Percentiles rank a stretch among this genome's conserved stretches.
Conservation (phyloP, 2,797 vertebrate genomes). For the Fistularia commersonii region DNA sequence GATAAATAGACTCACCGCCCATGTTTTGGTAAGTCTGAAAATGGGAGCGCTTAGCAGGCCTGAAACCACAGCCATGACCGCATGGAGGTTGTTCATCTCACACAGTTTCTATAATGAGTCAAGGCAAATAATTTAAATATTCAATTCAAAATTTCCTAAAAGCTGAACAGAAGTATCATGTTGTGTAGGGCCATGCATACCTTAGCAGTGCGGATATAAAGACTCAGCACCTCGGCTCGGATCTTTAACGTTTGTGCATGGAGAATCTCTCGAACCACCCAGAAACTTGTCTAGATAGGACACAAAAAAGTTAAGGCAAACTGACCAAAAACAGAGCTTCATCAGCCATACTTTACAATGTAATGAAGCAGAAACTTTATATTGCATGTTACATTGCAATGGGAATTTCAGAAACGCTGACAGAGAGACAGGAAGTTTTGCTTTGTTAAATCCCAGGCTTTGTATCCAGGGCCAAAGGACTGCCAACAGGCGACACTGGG, state of each 20-base stretch:
- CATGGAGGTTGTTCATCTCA: constrained; percentile 96
- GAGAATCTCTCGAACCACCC: constrained; percentile 98
- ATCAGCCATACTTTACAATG: background rate
- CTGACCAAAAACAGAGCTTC: background rate
- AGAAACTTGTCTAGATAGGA: constrained; percentile 90
- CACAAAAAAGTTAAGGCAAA: constrained; percentile 3
- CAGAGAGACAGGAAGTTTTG: constrained; percentile 16
- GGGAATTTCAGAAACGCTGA: constrained; percentile 17
- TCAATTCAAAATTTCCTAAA: background rate
- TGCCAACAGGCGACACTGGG: no score
- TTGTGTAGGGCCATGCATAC: constrained; percentile 62
- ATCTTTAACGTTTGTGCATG: constrained; percentile 98
- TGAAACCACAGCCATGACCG: constrained; percentile 97
- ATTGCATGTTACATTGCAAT: constrained; percentile 1
- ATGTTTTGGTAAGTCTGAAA: constrained; percentile 95
- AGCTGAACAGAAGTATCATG: background rate
- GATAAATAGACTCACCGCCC: constrained; percentile 87
- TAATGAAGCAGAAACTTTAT: constrained; percentile 8
- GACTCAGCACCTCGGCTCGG: constrained; percentile 96
- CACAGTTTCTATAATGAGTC: constrained; percentile 85
- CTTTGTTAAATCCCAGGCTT: constrained; percentile 17
- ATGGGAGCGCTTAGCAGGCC: constrained; percentile 95
- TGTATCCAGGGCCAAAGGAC: background rate
- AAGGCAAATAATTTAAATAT: background rate
- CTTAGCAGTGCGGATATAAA: constrained; percentile 99